phyloP scores from a whole-genome alignment of 2,888 invertebrate genomes.

The Temnothorax rugatulus region DNA sequence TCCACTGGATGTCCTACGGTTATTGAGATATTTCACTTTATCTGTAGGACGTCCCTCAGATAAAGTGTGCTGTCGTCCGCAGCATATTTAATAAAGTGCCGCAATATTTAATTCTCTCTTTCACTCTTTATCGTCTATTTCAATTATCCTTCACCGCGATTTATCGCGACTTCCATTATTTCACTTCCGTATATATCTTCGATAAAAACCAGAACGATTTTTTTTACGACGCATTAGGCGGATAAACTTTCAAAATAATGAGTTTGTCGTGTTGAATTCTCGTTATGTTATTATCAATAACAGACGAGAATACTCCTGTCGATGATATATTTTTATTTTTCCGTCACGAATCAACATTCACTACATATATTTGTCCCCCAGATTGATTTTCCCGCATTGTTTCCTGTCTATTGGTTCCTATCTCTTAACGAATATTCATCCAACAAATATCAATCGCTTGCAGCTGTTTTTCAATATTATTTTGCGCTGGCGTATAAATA shows the following conservation, averaged over 20 bases:
- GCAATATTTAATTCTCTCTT: conserved; percentile 42
- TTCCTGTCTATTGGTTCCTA: background rate
- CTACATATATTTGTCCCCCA: background rate
- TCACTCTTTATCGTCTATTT: conserved; percentile 8
- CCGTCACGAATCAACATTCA: background rate
- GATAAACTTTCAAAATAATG: conserved; percentile 27
- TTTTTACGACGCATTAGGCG: background rate
- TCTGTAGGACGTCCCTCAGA: too few species aligned
- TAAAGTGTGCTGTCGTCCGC: too few species aligned
- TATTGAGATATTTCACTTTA: too few species aligned
- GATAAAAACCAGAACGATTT: conserved; percentile 18
- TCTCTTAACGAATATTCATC: background rate
- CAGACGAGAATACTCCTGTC: background rate
- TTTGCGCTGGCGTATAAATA: background rate
- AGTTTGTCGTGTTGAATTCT: background rate
- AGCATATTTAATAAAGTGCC: conserved; percentile 14
- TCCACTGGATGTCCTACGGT: too few species aligned
- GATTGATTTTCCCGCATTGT: background rate
- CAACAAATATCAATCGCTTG: conserved; percentile 12
- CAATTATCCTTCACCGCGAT: background rate
- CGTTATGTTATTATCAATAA: background rate
- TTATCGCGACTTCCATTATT: background rate
- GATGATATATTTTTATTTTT: conserved; percentile 6
- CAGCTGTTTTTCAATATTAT: conserved; percentile 1
- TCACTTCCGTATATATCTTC: conserved; percentile 8